Conservation (phyloP, 2,113 vertebrate species). For the Casuarius casuarius region DNA sequence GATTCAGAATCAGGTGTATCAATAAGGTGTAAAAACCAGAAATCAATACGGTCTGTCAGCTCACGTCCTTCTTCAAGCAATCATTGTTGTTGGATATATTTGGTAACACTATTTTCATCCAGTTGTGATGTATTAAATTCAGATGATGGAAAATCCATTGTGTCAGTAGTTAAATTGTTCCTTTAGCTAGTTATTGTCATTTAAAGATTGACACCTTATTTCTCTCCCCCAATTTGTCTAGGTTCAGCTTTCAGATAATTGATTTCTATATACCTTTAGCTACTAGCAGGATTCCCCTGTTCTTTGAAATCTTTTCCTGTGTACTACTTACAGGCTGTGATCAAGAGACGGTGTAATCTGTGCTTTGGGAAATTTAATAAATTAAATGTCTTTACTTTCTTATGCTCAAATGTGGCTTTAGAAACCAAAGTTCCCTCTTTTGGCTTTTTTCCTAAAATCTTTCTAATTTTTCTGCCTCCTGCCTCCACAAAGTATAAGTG, state of each 20-base stretch:
- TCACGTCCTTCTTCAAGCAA: background rate
- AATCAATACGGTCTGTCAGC: background rate
- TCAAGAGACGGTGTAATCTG: background rate
- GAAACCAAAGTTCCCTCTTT: background rate
- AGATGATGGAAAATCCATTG: slow-evolving; percentile 30
- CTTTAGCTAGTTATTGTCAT: background rate
- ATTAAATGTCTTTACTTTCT: background rate
- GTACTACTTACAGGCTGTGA: background rate
- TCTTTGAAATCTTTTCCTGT: background rate
- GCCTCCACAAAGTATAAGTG: background rate
- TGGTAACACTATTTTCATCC: background rate
- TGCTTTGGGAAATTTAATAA: background rate
- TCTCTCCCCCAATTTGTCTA: background rate
- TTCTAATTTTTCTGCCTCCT: background rate
- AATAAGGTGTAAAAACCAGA: background rate
- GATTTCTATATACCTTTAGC: background rate
- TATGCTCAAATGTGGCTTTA: background rate
- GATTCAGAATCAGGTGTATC: background rate
- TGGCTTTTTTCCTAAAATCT: background rate
- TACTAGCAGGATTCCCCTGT: background rate
- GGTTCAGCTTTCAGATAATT: background rate
- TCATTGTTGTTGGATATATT: background rate
- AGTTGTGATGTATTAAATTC: background rate
- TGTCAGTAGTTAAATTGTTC: slow-evolving; percentile 14
- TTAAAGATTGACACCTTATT: slow-evolving; percentile 6